Evolutionary conservation across 2,888 invertebrate species (phyloP).

Genomic region (Myopa tessellatipennis): DNA sequence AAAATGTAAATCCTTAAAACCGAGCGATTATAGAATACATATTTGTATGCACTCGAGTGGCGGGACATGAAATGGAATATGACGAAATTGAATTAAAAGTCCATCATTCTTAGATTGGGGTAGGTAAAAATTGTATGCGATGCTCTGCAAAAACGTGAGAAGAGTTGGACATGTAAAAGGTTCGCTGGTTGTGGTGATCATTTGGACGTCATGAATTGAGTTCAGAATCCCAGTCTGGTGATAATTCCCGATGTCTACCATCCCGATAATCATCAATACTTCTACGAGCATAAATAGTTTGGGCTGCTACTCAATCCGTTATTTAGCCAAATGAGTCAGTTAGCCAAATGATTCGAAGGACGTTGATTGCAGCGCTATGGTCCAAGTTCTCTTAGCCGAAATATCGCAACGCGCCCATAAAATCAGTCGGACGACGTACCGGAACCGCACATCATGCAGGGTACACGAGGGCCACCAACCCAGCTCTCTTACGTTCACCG

Average conservation of each 20-base stretch:
- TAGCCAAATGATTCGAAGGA: too few species aligned
- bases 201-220: too few species aligned
- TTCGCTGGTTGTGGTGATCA: too few species aligned
- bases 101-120: not conserved
- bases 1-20: conserved; percentile 32
- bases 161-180: too few species aligned
- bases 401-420: not conserved
- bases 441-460: not conserved
- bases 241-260: too few species aligned
- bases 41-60: not conserved
- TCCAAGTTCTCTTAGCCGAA: not conserved
- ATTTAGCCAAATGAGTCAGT: too few species aligned
- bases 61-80: not conserved
- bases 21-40: conserved; percentile 15
- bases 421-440: not conserved
- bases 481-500: not conserved
- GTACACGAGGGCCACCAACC: too few species aligned
- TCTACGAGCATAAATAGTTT: too few species aligned
- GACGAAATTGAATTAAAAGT: not conserved
- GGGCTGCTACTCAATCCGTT: too few species aligned
- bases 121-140: not conserved
- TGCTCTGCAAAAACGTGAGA: not conserved
- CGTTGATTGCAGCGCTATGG: not conserved
- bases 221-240: too few species aligned
- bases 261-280: too few species aligned